A percentile compares a stretch with the other conserved stretches of the same genome.
phyloP scores from a whole-genome alignment of 2,888 invertebrate genomes.

The Microplitis manilae region DNA sequence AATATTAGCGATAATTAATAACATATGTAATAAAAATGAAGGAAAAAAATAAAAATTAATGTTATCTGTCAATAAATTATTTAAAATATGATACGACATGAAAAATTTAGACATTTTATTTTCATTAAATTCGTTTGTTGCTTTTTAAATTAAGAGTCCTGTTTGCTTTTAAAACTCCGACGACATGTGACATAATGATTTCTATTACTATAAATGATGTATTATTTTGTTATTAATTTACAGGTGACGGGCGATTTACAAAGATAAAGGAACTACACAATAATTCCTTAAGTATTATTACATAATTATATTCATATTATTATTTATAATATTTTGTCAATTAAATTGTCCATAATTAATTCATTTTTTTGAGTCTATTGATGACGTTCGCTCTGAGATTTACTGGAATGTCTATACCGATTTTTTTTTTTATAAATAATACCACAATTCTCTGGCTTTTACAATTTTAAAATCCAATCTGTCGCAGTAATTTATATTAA shows the following conservation, averaged over 20 bases:
- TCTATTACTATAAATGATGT: constrained; percentile 65
- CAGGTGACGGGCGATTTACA: constrained; percentile 70
- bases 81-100: constrained; percentile 63
- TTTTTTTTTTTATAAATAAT: constrained; percentile 28
- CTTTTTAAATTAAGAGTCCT: constrained; percentile 23
- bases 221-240: constrained; percentile 64
- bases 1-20: constrained; percentile 56
- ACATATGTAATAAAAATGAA: constrained; percentile 55
- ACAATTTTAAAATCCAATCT: constrained; percentile 23
- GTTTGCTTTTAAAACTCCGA: constrained; percentile 50
- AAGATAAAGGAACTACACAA: constrained; percentile 68
- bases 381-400: constrained; percentile 33
- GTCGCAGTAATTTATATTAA: constrained; percentile 48
- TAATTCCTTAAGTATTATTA: constrained; percentile 67
- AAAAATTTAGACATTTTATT: constrained; percentile 56
- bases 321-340: constrained; percentile 59
- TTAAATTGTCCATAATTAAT: constrained; percentile 49
- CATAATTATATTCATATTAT: constrained; percentile 61
- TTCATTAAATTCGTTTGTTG: constrained; percentile 28
- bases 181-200: constrained; percentile 60
- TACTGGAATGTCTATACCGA: constrained; percentile 69
- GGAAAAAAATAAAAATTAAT: constrained; percentile 55
- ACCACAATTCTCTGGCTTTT: constrained; percentile 31
- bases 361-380: constrained; percentile 47
- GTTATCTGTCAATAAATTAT: constrained; percentile 51